Conservation (phyloP, 2,888 invertebrate species). For the Amiota mariae region DNA sequence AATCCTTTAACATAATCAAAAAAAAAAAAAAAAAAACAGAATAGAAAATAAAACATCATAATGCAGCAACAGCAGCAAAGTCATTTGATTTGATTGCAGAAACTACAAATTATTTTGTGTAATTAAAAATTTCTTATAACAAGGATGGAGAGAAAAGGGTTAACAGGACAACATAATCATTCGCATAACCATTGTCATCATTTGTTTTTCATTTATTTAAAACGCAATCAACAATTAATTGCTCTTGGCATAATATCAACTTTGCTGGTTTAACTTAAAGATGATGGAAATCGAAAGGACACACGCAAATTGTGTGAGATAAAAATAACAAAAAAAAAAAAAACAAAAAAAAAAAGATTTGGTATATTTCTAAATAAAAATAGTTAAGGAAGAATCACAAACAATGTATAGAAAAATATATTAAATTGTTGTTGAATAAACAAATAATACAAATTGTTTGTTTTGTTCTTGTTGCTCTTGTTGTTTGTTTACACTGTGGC, state of each 20-base stretch:
- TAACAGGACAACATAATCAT: no score
- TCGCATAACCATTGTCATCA: no score
- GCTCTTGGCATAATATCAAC: conserved; percentile 53
- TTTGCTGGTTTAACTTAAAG: conserved; percentile 45
- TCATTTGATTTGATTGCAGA: no score
- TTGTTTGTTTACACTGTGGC: neutral
- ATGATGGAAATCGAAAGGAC: neutral
- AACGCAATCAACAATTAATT: conserved; percentile 51
- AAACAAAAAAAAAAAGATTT: conserved; percentile 22
- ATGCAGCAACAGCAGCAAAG: conserved; percentile 6
- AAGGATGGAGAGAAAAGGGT: no score
- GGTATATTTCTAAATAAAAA: neutral
- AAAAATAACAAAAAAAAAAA: conserved; percentile 19
- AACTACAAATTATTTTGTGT: no score
- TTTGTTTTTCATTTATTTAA: conserved; percentile 26
- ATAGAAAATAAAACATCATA: conserved; percentile 13
- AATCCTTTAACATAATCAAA: neutral
- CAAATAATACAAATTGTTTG: conserved; percentile 11
- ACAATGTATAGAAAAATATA: conserved; percentile 54
- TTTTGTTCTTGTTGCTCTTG: neutral
- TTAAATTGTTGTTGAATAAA: conserved; percentile 52
- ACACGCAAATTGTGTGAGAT: conserved; percentile 39
- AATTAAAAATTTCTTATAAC: no score
- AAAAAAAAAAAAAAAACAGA: no score
- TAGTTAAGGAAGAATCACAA: conserved; percentile 47